phyloP scores from a whole-genome alignment of 2,797 vertebrate genomes.

The Diglossa cyanea region DNA sequence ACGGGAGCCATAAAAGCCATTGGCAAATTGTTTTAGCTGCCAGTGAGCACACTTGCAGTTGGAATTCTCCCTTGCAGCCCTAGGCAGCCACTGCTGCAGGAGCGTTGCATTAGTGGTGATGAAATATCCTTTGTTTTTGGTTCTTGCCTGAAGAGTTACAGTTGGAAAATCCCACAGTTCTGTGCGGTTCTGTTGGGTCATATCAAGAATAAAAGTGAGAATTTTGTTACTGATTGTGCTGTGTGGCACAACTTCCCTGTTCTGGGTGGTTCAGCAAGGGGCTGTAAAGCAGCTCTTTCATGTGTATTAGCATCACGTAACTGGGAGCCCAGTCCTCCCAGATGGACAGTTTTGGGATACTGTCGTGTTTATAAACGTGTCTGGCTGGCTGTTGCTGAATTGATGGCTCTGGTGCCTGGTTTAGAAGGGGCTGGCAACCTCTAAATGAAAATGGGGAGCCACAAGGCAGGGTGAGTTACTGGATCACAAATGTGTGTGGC shows the following conservation, averaged over 20 bases:
- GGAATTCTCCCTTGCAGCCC: neutral
- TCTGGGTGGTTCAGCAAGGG: neutral
- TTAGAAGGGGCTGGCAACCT: neutral
- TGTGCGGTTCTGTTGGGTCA: neutral
- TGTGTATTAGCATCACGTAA: rapidly evolving
- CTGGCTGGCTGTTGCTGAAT: neutral
- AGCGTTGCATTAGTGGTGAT: neutral
- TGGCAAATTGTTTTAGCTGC: conserved; percentile 1
- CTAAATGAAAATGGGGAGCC: neutral
- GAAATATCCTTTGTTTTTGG: neutral
- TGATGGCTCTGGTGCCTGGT: neutral
- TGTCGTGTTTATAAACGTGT: neutral
- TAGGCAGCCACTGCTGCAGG: neutral
- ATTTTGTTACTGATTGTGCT: neutral
- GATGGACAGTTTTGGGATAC: neutral
- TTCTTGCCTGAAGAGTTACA: neutral
- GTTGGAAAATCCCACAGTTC: neutral
- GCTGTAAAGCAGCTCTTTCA: neutral
- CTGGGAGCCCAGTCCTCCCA: neutral
- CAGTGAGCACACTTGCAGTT: neutral
- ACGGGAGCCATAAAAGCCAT: neutral
- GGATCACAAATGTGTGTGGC: neutral
- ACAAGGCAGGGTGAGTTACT: neutral
- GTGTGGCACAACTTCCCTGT: neutral
- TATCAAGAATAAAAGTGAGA: neutral